phyloP scores from a whole-genome alignment of 1,140 invertebrate species.

The Meloidogyne floridensis region DNA sequence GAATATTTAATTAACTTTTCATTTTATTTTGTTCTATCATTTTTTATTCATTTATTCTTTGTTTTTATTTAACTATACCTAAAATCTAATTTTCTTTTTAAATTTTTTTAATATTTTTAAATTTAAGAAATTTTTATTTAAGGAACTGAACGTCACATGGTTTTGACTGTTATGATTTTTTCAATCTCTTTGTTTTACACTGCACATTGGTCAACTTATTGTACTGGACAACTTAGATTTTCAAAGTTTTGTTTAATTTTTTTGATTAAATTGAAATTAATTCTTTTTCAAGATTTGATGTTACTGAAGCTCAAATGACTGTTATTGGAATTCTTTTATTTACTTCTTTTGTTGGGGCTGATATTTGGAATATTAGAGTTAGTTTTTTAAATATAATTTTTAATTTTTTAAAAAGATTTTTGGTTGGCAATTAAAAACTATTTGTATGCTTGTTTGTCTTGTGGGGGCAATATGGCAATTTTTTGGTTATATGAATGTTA shows the following conservation, averaged over 20 bases:
- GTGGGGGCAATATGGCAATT: constrained; percentile 55
- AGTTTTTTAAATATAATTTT: constrained; percentile 49
- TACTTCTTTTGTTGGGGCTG: constrained; percentile 82
- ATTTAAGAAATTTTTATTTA: no score
- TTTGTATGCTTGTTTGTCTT: constrained; percentile 42
- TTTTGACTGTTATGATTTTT: constrained; percentile 91
- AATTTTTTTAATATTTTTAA: not conserved
- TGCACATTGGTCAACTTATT: constrained; percentile 99
- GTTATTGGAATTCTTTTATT: constrained; percentile 86
- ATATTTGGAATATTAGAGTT: constrained; percentile 82
- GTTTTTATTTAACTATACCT: no score
- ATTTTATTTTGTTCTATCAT: no score
- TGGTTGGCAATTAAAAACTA: constrained; percentile 49
- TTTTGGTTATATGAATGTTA: constrained; percentile 58
- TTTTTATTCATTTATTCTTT: no score
- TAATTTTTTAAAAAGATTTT: constrained; percentile 48
- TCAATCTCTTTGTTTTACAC: constrained; percentile 93
- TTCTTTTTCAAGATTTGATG: constrained; percentile 76
- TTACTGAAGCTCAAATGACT: constrained; percentile 93
- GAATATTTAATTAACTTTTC: no score
- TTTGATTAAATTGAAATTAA: constrained; percentile 2
- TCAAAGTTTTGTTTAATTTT: constrained; percentile 70
- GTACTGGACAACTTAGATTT: constrained; percentile 86
- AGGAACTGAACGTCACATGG: constrained; percentile 75
- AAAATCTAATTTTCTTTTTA: no score